Conservation (phyloP, 2,797 vertebrate genomes). For the Pangasius djambal region DNA sequence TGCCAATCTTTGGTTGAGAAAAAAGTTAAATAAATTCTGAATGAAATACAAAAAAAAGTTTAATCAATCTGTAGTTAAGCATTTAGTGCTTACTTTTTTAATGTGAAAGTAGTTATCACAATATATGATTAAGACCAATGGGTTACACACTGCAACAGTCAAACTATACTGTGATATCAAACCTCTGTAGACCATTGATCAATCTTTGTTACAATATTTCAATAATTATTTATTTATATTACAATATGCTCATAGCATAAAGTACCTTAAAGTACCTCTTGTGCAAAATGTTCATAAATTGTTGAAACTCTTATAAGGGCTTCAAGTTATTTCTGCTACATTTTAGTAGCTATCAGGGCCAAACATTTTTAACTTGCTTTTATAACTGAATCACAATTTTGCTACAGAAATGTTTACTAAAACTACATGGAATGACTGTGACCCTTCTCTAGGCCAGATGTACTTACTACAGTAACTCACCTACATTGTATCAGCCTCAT, state of each 20-base stretch:
- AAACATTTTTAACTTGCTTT: conserved; percentile 33
- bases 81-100: conserved; percentile 27
- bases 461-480: conserved; percentile 22
- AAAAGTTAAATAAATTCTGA: conserved; percentile 56
- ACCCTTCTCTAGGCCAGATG: conserved; percentile 31
- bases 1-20: conserved; percentile 83
- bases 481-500: conserved; percentile 46
- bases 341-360: conserved; percentile 24
- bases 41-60: conserved; percentile 16
- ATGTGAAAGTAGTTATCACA: conserved; percentile 17
- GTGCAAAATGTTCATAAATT: conserved; percentile 42
- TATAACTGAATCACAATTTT: not conserved
- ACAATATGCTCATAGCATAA: conserved; percentile 43
- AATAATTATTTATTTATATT: conserved; percentile 37
- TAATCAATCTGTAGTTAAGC: conserved; percentile 2
- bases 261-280: conserved; percentile 36
- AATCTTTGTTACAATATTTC: conserved; percentile 22
- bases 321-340: not conserved
- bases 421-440: conserved; percentile 44
- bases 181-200: conserved; percentile 18
- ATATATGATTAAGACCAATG: conserved; percentile 3
- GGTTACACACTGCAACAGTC: conserved; percentile 39
- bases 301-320: conserved; percentile 27
- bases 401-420: conserved; percentile 3
- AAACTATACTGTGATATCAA: conserved; percentile 32